phyloP scores from a whole-genome alignment of 2,113 vertebrate genomes.

The Xiphias gladius region DNA sequence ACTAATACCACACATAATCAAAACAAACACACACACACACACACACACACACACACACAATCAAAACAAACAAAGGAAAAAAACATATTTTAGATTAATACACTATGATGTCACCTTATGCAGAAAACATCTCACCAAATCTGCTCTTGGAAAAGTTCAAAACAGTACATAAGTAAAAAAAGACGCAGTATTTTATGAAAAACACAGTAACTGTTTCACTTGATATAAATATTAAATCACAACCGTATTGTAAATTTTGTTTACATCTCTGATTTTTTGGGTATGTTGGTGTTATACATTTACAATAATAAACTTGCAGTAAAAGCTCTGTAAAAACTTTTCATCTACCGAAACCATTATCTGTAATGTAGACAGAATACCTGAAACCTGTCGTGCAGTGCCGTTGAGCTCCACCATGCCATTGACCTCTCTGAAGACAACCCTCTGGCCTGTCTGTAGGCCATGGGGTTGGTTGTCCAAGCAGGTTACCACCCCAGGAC shows the following conservation, averaged over 20 bases:
- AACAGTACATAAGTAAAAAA: neutral
- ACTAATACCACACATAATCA: slow-evolving; percentile 83
- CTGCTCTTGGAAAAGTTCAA: neutral
- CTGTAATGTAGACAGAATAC: slow-evolving; percentile 74
- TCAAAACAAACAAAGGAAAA: slow-evolving; percentile 17
- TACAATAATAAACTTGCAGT: neutral
- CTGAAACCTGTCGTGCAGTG: slow-evolving; percentile 88
- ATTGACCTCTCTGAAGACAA: slow-evolving; percentile 94
- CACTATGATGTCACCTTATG: neutral
- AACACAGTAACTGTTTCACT: neutral
- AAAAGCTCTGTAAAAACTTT: neutral
- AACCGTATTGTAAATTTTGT: neutral
- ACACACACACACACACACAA: slow-evolving; percentile 31
- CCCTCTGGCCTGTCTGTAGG: slow-evolving; percentile 92
- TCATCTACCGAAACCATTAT: neutral
- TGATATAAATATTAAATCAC: neutral
- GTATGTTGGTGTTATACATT: neutral
- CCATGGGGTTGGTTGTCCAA: slow-evolving; percentile 96
- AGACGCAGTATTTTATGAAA: neutral
- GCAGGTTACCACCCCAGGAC: slow-evolving; percentile 93
- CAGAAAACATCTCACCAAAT: neutral
- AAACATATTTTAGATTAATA: neutral
- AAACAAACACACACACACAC: neutral
- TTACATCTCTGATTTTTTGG: slow-evolving; percentile 78
- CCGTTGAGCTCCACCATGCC: slow-evolving; percentile 94